Evolutionary conservation across 2,113 vertebrate species (phyloP).

Genomic region (Urocolius indicus): DNA sequence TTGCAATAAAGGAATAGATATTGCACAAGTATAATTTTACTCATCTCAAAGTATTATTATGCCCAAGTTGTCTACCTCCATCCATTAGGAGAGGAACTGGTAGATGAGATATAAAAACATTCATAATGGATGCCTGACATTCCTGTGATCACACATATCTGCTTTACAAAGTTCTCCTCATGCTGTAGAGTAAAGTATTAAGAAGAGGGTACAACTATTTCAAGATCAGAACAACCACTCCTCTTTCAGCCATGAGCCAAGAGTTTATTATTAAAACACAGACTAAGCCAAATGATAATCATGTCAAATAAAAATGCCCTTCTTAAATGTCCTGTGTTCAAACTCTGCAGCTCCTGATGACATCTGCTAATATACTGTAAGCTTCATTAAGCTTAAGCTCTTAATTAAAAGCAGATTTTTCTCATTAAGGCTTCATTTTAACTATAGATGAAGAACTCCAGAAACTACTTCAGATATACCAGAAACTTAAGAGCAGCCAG

Average conservation of each 20-base stretch:
- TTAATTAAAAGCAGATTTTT: conserved; percentile 13
- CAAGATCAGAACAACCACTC: not conserved
- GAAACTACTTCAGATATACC: not conserved
- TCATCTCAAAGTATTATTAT: not conserved
- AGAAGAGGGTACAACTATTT: not conserved
- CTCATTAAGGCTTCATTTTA: not conserved
- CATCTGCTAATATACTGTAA: not conserved
- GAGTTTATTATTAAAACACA: conserved; percentile 29
- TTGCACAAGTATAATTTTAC: not conserved
- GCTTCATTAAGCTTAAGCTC: not conserved
- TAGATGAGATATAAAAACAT: not conserved
- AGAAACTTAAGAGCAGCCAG: not conserved
- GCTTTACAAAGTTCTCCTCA: not conserved
- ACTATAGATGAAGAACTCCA: not conserved
- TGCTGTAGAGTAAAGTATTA: not conserved
- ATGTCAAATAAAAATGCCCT: not conserved
- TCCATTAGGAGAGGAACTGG: not conserved
- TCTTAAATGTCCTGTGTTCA: not conserved
- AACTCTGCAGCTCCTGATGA: not conserved
- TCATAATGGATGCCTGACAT: not conserved
- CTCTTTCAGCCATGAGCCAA: not conserved
- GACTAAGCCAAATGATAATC: conserved; percentile 4
- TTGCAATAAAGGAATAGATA: not conserved
- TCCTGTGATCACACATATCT: not conserved
- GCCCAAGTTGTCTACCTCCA: not conserved